phyloP scores from a whole-genome alignment of 2,797 vertebrate genomes.

The Hoplostethus atlanticus region DNA sequence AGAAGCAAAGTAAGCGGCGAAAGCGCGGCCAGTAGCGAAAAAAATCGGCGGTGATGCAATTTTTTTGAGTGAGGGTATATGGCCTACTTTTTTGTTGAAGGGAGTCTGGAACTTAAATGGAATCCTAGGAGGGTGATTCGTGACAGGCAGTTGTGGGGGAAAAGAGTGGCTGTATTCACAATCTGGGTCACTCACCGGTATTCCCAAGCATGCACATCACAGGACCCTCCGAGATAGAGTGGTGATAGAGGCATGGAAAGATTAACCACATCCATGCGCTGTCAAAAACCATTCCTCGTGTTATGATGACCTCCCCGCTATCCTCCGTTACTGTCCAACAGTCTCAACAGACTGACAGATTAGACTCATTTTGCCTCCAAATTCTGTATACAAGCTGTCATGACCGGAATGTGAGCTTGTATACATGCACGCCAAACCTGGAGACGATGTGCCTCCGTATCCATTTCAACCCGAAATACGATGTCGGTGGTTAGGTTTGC shows the following conservation, averaged over 20 bases:
- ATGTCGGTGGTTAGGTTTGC: slow-evolving; percentile 43
- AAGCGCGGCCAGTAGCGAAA: slow-evolving; percentile 24
- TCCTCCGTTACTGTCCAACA: slow-evolving; percentile 62
- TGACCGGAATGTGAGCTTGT: slow-evolving; percentile 38
- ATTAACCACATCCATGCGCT: slow-evolving; percentile 71
- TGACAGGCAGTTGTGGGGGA: slow-evolving; percentile 28
- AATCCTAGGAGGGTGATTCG: slow-evolving; percentile 42
- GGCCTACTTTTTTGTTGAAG: slow-evolving; percentile 42
- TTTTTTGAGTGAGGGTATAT: slow-evolving; percentile 51
- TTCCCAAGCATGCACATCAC: slow-evolving; percentile 60
- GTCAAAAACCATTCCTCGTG: slow-evolving; percentile 71
- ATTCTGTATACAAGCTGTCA: slow-evolving; percentile 75
- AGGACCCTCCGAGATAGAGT: slow-evolving; percentile 71
- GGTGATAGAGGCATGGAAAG: slow-evolving; percentile 66
- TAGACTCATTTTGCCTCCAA: slow-evolving; percentile 60
- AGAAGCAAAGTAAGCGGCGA: slow-evolving; percentile 16
- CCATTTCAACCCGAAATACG: slow-evolving; percentile 42
- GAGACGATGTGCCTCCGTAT: slow-evolving; percentile 45
- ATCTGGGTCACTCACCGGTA: slow-evolving; percentile 72
- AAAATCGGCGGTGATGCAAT: slow-evolving; percentile 34
- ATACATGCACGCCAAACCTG: slow-evolving; percentile 43
- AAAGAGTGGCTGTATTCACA: slow-evolving; percentile 63
- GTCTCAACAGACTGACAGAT: slow-evolving; percentile 75
- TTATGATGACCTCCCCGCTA: slow-evolving; percentile 68
- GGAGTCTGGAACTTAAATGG: slow-evolving; percentile 66